These are phyloP conservation scores for Antheraea mylitta DNA, from an alignment of 1,140 invertebrate genomes.

Conservation along the genomic window DNA sequence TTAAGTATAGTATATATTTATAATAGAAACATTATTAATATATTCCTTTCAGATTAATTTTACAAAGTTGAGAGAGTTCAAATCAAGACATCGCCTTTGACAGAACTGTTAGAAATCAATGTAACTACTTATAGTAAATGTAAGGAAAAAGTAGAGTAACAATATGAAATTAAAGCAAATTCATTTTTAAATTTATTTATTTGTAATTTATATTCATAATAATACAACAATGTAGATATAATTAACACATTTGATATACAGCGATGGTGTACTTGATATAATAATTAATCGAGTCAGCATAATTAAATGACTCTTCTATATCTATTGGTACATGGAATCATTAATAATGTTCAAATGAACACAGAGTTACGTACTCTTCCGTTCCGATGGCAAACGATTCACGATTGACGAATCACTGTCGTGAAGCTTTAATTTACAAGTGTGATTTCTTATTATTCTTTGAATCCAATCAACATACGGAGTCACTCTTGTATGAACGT, in stretches of 20 bases:
- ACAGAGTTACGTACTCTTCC: neutral
- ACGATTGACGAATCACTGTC: neutral
- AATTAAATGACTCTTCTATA: no score
- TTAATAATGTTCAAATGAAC: neutral
- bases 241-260: neutral
- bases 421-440: constrained; percentile 8
- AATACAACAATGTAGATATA: neutral
- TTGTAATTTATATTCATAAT: neutral
- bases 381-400: no score
- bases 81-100: neutral
- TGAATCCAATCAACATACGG: constrained; percentile 76
- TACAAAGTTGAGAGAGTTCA: constrained; percentile 5
- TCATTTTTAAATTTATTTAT: constrained; percentile 4
- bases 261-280: no score
- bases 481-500: constrained; percentile 81
- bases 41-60: neutral
- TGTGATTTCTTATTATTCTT: constrained; percentile 23
- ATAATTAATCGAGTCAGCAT: no score
- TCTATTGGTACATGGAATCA: no score
- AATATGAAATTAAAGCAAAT: neutral
- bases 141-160: neutral
- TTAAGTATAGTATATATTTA: no score
- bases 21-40: neutral
- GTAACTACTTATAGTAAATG: neutral
- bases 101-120: neutral